phyloP scores from a whole-genome alignment of 1,140 invertebrate species.

The Drosophila ercepeae region DNA sequence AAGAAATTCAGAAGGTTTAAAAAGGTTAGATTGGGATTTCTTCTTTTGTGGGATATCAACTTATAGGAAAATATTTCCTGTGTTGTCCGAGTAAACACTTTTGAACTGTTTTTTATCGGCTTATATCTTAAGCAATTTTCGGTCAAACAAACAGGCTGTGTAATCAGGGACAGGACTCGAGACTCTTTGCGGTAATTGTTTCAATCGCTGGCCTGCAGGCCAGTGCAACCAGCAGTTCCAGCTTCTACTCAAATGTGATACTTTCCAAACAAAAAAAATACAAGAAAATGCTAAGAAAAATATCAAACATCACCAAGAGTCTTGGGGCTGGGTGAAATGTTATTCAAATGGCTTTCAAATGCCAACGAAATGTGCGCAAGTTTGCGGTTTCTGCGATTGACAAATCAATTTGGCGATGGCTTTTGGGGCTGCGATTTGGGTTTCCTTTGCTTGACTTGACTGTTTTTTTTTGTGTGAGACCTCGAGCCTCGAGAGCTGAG shows the following conservation, averaged over 20 bases:
- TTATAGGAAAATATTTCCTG: neutral
- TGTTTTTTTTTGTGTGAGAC: neutral
- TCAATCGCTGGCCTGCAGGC: constrained; percentile 9
- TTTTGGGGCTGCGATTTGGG: constrained; percentile 45
- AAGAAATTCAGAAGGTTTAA: too few relatives aligned
- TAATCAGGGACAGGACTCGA: constrained; percentile 21
- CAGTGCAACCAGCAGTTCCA: constrained; percentile 61
- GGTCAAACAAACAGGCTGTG: constrained; percentile 9
- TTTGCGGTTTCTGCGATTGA: constrained; percentile 75
- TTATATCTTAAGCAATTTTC: constrained; percentile 4
- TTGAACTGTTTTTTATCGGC: constrained; percentile 10
- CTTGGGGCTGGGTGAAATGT: constrained; percentile 52
- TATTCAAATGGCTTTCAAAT: constrained; percentile 80
- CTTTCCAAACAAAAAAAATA: constrained; percentile 43
- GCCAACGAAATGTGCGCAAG: constrained; percentile 74
- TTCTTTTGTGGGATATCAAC: too few relatives aligned
- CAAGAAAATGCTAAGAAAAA: constrained; percentile 8
- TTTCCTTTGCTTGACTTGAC: constrained; percentile 41
- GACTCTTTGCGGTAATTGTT: constrained; percentile 32
- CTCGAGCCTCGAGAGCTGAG: constrained; percentile 19
- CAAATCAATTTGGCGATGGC: constrained; percentile 76
- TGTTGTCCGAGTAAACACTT: neutral
- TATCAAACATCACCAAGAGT: constrained; percentile 48
- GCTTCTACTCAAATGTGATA: constrained; percentile 59
- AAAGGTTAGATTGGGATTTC: too few relatives aligned